A percentile compares a stretch with the other conserved stretches of the same genome.
phyloP scores from a whole-genome alignment of 2,888 invertebrate genomes.

The Dynastes grantii region DNA sequence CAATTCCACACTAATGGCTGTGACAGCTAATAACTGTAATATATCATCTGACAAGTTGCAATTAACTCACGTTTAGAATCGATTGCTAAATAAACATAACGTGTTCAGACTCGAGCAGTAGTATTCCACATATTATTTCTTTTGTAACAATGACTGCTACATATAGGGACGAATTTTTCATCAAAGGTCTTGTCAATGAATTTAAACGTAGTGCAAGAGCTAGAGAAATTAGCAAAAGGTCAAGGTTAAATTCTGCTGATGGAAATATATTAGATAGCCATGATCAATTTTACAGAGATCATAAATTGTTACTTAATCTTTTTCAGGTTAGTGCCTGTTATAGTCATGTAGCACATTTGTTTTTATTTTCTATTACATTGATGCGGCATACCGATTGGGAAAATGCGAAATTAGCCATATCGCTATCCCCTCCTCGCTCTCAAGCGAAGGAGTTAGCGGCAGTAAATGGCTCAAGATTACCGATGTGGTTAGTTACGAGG shows the following conservation, averaged over 20 bases:
- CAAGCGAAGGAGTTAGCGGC: no score
- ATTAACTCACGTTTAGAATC: no score
- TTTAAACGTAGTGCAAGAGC: constrained; percentile 64
- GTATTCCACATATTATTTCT: not conserved
- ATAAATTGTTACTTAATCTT: constrained; percentile 76
- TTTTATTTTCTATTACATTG: no score
- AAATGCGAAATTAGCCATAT: no score
- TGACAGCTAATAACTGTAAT: no score
- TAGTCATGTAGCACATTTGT: not conserved
- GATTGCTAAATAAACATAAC: no score
- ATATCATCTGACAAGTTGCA: no score
- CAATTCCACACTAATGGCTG: no score
- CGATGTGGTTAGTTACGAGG: no score
- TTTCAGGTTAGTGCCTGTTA: constrained; percentile 69
- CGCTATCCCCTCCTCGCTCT: no score
- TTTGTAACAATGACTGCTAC: not conserved
- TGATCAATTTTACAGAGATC: constrained; percentile 80
- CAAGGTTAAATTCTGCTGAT: constrained; percentile 73
- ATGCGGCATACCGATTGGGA: no score
- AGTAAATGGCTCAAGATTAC: no score
- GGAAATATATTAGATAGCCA: constrained; percentile 76
- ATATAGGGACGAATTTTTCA: constrained; percentile 40
- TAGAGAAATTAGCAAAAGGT: constrained; percentile 68
- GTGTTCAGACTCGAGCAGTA: not conserved
- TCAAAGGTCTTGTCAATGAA: constrained; percentile 46